A percentile compares a stretch with the other conserved stretches of the same genome.
Evolutionary conservation across 2,888 invertebrate species (phyloP).

Genomic region (Linyphia triangularis): DNA sequence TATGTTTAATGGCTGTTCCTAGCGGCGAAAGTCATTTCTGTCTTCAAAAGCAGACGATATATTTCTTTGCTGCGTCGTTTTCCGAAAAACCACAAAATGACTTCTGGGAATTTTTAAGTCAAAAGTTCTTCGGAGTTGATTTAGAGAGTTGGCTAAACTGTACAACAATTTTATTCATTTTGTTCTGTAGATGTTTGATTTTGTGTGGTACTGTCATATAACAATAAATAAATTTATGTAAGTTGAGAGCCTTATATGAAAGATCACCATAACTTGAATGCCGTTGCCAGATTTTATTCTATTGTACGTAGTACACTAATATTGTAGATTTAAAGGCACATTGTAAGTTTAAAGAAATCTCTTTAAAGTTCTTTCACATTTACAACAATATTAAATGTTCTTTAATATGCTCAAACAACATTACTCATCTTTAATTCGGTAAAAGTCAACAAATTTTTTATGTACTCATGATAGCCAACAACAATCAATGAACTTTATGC

Average conservation of each 20-base stretch:
- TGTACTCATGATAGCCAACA: too few relatives aligned
- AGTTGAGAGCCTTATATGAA: too few relatives aligned
- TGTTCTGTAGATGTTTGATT: neutral
- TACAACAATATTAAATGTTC: too few relatives aligned
- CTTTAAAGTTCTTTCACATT: too few relatives aligned
- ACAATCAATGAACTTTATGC: too few relatives aligned
- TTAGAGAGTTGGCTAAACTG: neutral
- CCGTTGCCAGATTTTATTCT: neutral
- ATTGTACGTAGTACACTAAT: too few relatives aligned
- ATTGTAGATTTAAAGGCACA: too few relatives aligned
- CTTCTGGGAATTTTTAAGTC: neutral
- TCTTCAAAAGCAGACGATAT: neutral
- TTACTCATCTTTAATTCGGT: too few relatives aligned
- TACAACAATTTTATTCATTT: neutral
- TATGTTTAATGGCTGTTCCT: slow-evolving; percentile 47
- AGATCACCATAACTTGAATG: neutral
- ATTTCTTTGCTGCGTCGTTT: slow-evolving; percentile 8
- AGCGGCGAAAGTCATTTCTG: slow-evolving; percentile 29
- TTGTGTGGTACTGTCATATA: neutral
- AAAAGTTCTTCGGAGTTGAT: slow-evolving; percentile 19
- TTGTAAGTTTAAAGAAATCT: too few relatives aligned
- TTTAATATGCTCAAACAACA: too few relatives aligned
- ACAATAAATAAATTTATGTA: neutral
- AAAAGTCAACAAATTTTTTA: too few relatives aligned
- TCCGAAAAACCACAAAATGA: slow-evolving; percentile 26